phyloP scores from a whole-genome alignment of 2,888 invertebrate species.

The Cryptus armator region DNA sequence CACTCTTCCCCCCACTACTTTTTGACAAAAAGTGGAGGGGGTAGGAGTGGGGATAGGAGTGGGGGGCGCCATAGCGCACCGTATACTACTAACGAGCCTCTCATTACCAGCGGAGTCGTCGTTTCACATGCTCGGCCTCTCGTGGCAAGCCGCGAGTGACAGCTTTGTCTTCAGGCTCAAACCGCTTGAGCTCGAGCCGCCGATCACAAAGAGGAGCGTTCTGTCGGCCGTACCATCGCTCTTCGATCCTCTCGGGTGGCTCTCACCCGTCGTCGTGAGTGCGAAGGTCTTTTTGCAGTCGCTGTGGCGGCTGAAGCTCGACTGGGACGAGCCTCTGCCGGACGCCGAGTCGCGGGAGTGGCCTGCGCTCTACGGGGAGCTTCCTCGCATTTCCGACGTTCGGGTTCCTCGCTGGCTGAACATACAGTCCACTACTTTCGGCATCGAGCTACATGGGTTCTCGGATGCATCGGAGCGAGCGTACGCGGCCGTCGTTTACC shows the following conservation, averaged over 20 bases:
- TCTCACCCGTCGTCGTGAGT: constrained; percentile 44
- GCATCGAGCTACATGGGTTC: constrained; percentile 59
- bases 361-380: constrained; percentile 15
- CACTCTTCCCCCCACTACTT: too few relatives aligned
- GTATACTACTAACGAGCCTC: background rate
- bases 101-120: constrained; percentile 19
- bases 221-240: constrained; percentile 42
- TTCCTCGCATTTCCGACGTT: constrained; percentile 21
- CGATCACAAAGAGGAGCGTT: constrained; percentile 37
- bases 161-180: constrained; percentile 29
- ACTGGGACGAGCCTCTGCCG: constrained; percentile 57
- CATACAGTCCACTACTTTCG: background rate
- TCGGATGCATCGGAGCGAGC: constrained; percentile 61
- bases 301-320: constrained; percentile 51
- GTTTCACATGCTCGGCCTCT: constrained; percentile 58
- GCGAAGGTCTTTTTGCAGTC: constrained; percentile 68
- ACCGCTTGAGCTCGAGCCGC: background rate
- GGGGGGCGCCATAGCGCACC: too few relatives aligned
- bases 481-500: constrained; percentile 62
- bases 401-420: constrained; percentile 54
- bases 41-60: too few relatives aligned
- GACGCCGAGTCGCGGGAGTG: constrained; percentile 38
- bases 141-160: constrained; percentile 47
- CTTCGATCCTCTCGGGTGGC: constrained; percentile 56
- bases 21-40: too few relatives aligned